A percentile compares a stretch with the other conserved stretches of the same genome.
Evolutionary conservation across 2,797 vertebrate genomes (phyloP).

Genomic region (Ceryle rudis): DNA sequence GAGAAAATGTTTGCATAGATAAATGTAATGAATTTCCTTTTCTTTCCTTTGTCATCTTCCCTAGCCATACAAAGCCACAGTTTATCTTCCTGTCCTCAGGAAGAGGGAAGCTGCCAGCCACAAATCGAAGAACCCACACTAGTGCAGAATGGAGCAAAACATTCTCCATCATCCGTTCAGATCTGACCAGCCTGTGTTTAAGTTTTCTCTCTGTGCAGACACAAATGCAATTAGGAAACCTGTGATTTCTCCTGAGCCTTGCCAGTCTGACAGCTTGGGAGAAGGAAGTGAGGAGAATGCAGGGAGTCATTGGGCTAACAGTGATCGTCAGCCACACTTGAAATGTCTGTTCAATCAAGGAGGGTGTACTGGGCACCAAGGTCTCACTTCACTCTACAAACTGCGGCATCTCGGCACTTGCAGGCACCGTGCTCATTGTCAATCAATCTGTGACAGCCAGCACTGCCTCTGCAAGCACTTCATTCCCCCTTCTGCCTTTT

Average conservation of each 20-base stretch:
- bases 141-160: not conserved
- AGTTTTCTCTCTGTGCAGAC: constrained; percentile 25
- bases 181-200: constrained; percentile 35
- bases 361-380: not conserved
- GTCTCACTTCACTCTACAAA: constrained; percentile 51
- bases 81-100: constrained; percentile 38
- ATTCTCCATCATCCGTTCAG: constrained; percentile 14
- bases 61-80: not conserved
- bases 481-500: not conserved
- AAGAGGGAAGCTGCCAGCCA: constrained; percentile 19
- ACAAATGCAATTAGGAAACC: constrained; percentile 68
- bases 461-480: constrained; percentile 3
- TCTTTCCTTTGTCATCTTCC: constrained; percentile 3
- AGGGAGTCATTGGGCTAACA: constrained; percentile 32
- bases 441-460: constrained; percentile 51
- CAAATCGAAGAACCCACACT: constrained; percentile 20
- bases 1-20: not conserved
- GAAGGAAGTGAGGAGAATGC: constrained; percentile 48
- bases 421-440: constrained; percentile 30
- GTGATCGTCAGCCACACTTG: constrained; percentile 1
- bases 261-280: constrained; percentile 63
- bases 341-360: constrained; percentile 55
- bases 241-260: constrained; percentile 65
- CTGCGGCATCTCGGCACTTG: not conserved
- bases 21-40: constrained; percentile 19